A percentile compares a stretch with the other conserved stretches of the same genome.
Evolutionary conservation across 2,797 vertebrate species (phyloP).

Genomic region (Anguilla pacifica): DNA sequence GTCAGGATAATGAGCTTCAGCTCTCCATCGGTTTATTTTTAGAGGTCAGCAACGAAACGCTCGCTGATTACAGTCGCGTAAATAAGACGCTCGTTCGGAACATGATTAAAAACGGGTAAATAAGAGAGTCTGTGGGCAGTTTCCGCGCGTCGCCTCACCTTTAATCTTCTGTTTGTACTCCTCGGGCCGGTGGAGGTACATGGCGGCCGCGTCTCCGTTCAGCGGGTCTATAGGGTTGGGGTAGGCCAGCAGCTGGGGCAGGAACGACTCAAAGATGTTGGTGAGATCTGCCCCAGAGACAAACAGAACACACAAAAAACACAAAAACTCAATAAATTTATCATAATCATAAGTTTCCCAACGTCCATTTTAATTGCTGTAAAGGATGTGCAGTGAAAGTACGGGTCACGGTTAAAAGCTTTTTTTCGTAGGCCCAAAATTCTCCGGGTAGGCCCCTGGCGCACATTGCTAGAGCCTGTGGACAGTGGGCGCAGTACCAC

Average conservation of each 20-base stretch:
- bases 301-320: background rate
- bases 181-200: slow-evolving; percentile 98
- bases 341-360: background rate
- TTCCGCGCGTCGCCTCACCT: slow-evolving; percentile 70
- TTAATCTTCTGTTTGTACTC: slow-evolving; percentile 99
- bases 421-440: background rate
- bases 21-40: background rate
- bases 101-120: background rate
- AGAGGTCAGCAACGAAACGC: background rate
- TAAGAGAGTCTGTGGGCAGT: too few species aligned
- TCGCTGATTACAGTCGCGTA: background rate
- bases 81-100: background rate
- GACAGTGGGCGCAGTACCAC: slow-evolving; percentile 43
- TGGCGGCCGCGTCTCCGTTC: slow-evolving; percentile 86
- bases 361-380: background rate
- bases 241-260: slow-evolving; percentile 97
- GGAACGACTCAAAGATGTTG: slow-evolving; percentile 92
- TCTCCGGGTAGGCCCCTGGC: background rate
- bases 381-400: slow-evolving; percentile 23
- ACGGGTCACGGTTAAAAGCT: slow-evolving; percentile 40
- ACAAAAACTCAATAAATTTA: slow-evolving; percentile 19
- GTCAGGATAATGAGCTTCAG: background rate
- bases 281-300: slow-evolving; percentile 73
- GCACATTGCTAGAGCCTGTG: slow-evolving; percentile 15
- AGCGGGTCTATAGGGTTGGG: slow-evolving; percentile 93